phyloP scores from a whole-genome alignment of 2,888 invertebrate species.

The Eupithecia vulgata region DNA sequence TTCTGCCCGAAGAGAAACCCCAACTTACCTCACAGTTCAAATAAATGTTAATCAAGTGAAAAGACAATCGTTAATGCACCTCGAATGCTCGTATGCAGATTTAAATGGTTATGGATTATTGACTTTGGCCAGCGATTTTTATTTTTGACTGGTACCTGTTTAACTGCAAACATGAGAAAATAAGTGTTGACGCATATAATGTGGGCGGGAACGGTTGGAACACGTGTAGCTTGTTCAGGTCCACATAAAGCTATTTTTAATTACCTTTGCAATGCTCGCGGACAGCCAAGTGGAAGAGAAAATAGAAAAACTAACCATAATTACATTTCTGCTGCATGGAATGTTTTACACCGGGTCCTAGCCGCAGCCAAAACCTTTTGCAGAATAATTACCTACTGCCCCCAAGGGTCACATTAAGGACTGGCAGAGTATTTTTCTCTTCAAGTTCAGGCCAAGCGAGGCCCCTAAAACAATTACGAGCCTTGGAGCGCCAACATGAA shows the following conservation, averaged over 20 bases:
- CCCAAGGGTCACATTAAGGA: slow-evolving; percentile 12
- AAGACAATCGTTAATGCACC: too few relatives aligned
- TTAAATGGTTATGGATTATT: too few relatives aligned
- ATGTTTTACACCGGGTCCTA: background rate
- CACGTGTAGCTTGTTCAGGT: background rate
- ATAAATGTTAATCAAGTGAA: background rate
- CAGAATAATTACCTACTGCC: slow-evolving; percentile 10
- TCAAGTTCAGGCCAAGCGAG: slow-evolving; percentile 1
- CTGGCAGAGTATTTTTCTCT: slow-evolving; percentile 7
- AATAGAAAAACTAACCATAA: background rate
- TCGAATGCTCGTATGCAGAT: too few relatives aligned
- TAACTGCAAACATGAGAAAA: background rate
- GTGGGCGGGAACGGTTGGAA: background rate
- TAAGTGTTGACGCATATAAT: background rate
- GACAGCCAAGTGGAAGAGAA: background rate
- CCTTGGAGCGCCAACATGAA: background rate
- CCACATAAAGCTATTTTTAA: background rate
- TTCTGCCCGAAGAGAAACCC: too few relatives aligned
- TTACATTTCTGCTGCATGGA: slow-evolving; percentile 6
- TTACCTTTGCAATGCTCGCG: background rate
- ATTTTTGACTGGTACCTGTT: background rate
- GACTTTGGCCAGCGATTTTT: background rate
- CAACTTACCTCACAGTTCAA: background rate
- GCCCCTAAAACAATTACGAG: slow-evolving; percentile 9
- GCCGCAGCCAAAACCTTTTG: slow-evolving; percentile 17